Conservation (phyloP, 2,797 vertebrate species). For the Peromyscus eremicus region DNA sequence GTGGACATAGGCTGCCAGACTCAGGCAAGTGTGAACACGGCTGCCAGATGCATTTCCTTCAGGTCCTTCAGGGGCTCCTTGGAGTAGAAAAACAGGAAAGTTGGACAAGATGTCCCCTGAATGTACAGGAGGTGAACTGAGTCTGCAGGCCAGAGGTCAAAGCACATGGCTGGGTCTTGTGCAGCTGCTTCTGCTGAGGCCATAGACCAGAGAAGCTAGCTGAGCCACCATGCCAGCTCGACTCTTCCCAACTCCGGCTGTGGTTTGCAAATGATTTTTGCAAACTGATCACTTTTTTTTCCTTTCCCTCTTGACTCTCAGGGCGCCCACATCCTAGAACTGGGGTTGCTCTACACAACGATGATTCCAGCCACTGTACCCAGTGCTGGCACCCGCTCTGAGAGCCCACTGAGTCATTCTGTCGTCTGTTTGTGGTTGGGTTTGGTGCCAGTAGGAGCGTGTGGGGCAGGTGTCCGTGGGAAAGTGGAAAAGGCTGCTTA, state of each 20-base stretch:
- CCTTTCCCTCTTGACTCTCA: neutral
- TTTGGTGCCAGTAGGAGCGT: neutral
- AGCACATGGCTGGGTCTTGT: fast-evolving
- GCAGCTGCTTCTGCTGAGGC: neutral
- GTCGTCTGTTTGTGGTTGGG: neutral
- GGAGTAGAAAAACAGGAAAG: neutral
- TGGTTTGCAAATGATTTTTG: neutral
- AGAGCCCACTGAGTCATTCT: neutral
- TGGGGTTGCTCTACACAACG: fast-evolving
- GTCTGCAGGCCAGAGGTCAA: fast-evolving
- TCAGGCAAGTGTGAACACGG: neutral
- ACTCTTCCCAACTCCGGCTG: fast-evolving
- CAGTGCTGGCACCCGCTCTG: fast-evolving
- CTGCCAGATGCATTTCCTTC: neutral
- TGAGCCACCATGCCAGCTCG: neutral
- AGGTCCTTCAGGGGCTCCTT: neutral
- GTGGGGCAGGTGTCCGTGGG: neutral
- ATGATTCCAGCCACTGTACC: fast-evolving
- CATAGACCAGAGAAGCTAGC: neutral
- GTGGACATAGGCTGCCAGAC: neutral
- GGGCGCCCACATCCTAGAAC: neutral
- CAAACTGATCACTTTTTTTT: fast-evolving
- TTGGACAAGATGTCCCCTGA: neutral
- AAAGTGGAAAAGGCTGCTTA: neutral
- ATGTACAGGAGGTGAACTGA: fast-evolving